Evolutionary conservation across 2,113 vertebrate genomes (phyloP), one percentile per base, ranked within the genome.

Genomic region (Sinocyclocheilus anshuiensis): DNA sequence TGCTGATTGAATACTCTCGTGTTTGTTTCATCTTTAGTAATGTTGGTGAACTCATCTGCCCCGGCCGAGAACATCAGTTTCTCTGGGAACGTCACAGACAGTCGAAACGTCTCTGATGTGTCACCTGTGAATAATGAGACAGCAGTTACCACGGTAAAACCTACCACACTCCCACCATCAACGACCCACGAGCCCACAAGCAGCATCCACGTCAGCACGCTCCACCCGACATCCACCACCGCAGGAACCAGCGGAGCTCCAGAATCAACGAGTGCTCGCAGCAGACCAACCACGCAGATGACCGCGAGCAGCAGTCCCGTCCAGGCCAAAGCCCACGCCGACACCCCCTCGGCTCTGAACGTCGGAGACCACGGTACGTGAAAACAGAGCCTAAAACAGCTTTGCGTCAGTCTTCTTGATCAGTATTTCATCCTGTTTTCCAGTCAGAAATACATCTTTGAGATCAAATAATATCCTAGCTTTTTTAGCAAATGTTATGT

Each of bases 341-440:
- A 88, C 86, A 89, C 77, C n/a, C 86, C 90, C 18, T 92, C 93
- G 24, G 90, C 92, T 89, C 94, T 94, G 89, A 95, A 93, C 42
- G 88, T 92, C 69, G 72, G 86, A n/a, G 93, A 91, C 0, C 86
- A 90, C 12, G 83, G 94, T 94, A 92, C 92, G 95, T 92, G 86
- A 81, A 67, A 36, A n/a, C 57, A 79, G 85, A 88, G n/a, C 20
- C 74, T 26, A n/a, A 24, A 48, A 22, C 72, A 39, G 45, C 4
- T 42, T 75, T 33, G 29, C 3, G 29, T 72, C 7, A 3, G 3
- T 10, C 9, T 61, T n/a, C 53, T 2, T 57, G 7, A 8, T 22
- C 20, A 65, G 63, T 6, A 29, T 67, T 29, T 67, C n/a, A 65
- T 26, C 29, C 16, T 69, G 63, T n/a, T 22, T 22, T 59, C 20